Evolutionary conservation across 2,888 invertebrate genomes (phyloP).

Genomic region (Nephrotoma guestfalica): DNA sequence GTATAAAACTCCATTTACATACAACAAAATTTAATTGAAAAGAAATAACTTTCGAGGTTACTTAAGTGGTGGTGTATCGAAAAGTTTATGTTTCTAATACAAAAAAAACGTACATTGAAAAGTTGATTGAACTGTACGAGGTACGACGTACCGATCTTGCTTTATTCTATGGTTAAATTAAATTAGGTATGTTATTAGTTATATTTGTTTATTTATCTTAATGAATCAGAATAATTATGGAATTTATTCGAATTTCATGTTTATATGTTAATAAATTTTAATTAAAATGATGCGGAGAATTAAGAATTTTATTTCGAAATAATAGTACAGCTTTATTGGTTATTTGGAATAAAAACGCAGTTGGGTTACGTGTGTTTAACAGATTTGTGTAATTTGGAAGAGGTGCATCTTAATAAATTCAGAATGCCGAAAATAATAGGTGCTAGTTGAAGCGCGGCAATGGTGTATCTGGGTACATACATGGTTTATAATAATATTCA

Average conservation of each 20-base stretch:
- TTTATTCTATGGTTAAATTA: background rate
- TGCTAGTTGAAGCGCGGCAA: too few relatives aligned
- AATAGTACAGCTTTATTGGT: background rate
- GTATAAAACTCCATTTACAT: background rate
- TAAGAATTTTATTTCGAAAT: background rate
- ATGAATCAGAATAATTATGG: background rate
- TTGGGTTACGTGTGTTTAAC: too few relatives aligned
- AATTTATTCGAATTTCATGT: background rate
- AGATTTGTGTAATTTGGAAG: too few relatives aligned
- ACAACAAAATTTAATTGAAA: background rate
- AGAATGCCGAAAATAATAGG: too few relatives aligned
- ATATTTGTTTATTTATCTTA: background rate
- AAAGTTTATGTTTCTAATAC: background rate
- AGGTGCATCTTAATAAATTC: too few relatives aligned
- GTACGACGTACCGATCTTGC: background rate
- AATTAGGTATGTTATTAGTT: background rate
- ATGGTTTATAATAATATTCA: too few relatives aligned
- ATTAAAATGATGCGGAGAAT: background rate
- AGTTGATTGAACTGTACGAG: background rate
- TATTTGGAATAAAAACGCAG: too few relatives aligned
- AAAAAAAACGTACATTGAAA: background rate
- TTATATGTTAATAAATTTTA: background rate
- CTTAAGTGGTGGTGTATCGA: background rate
- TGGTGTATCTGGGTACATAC: too few relatives aligned
- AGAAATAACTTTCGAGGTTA: background rate